Evolutionary conservation across 2,888 invertebrate genomes (phyloP).

Genomic region (Periphyllus acericola): DNA sequence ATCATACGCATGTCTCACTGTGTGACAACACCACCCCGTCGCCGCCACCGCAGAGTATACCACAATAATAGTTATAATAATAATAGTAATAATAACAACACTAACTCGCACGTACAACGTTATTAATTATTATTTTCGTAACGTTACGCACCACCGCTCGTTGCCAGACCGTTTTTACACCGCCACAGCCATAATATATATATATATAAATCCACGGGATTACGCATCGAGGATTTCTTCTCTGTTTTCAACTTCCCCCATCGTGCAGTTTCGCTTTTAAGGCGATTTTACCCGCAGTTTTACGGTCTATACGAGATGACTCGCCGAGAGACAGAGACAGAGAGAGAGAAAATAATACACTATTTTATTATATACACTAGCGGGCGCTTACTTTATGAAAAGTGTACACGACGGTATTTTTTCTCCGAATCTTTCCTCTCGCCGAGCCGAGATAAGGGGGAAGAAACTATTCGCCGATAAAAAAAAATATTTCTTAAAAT

Average conservation of each 20-base stretch:
- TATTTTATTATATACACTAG: background rate
- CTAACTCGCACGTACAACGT: background rate
- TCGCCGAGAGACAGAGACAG: background rate
- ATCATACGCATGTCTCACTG: constrained; percentile 23
- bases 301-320: background rate
- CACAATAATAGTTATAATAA: background rate
- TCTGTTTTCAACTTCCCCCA: background rate
- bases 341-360: background rate
- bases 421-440: background rate
- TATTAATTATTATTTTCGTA: constrained; percentile 54
- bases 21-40: constrained; percentile 12
- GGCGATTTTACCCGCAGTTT: constrained; percentile 39
- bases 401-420: background rate
- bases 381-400: constrained; percentile 21
- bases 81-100: background rate
- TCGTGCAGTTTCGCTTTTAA: constrained; percentile 27
- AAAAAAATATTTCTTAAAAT: constrained; percentile 23
- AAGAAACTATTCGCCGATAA: background rate
- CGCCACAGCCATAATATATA: background rate
- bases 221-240: constrained; percentile 15
- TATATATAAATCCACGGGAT: background rate
- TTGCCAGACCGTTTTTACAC: constrained; percentile 25
- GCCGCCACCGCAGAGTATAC: background rate
- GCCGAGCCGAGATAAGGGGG: background rate
- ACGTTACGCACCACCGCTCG: background rate